Base-by-base conservation (phyloP, 2,797 vertebrate genomes). In the Anableps anableps region DNA sequence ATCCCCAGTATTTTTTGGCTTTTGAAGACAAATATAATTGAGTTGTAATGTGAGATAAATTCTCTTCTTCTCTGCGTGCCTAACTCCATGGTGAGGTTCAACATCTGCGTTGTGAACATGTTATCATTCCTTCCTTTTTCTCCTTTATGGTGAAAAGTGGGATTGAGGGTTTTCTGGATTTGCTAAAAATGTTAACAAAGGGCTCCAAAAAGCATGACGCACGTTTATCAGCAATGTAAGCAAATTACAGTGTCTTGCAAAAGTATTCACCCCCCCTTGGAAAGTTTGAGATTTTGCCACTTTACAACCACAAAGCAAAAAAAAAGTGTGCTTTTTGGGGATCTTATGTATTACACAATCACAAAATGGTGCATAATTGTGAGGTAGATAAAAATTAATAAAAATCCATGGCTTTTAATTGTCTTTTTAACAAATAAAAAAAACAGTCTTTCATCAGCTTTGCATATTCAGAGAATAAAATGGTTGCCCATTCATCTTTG, bases 1-100 rank as follows among this genome's bases (percentile, higher is more conserved):
- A 93, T 92, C 91, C 88, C 89, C 90, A 89, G 90, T 88, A 89
- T 89, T 91, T 92, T 85, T 94, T 94, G 93, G 94, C 93, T 88
- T 94, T 90, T 89, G 86, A 93, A 91, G 88, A 80, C 83, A 90
- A 92, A 91, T 88, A 93, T 90, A 95, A 95, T 91, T 91, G 92
- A 93, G 92, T 88, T 81, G 94, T 94, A 95, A 96, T 83, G 88
- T 76, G 89, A 96, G 88, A 92, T 53, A 13, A 87, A 86, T 90
- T 90, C 88, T 90, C 86, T 81, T 88, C 84, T 81, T 87, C 85
- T 86, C 87, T 34, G 77, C 88, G 75, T 88, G 89, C 85, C 93
- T 92, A 76, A 31, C 83, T 91, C 88, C 82, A 85, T 91, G 92
- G 82, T 91, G 86, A 88, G 88, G 88, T 90, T 91, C 82, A 92